A percentile compares a stretch with the other conserved stretches of the same genome.
phyloP scores from a whole-genome alignment of 2,113 vertebrate species.

The cat (Felis catus) region F.catus_Fca126_mat1.0 CM031421.1:59227001-59227500 shows the following conservation, averaged over 20 bases:
- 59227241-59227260: background rate
- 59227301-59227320: background rate
- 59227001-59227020: background rate
- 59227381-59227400: background rate
- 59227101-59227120: background rate
- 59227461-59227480: constrained; percentile 32
- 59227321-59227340: background rate
- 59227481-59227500: background rate
- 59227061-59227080: background rate
- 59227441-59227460: background rate
- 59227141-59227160: background rate
- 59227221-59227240: background rate
- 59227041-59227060: background rate
- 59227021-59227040: background rate
- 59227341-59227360: background rate
- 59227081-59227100: background rate
- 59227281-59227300: background rate
- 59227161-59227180: background rate
- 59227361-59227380: background rate
- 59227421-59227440: background rate
- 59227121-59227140: background rate
- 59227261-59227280: background rate
- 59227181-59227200: background rate
- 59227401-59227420: background rate
- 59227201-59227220: background rate